These are phyloP conservation scores for Caranx melampygus DNA, from an alignment of 2,113 vertebrate genomes.

Conservation along the genomic window DNA sequence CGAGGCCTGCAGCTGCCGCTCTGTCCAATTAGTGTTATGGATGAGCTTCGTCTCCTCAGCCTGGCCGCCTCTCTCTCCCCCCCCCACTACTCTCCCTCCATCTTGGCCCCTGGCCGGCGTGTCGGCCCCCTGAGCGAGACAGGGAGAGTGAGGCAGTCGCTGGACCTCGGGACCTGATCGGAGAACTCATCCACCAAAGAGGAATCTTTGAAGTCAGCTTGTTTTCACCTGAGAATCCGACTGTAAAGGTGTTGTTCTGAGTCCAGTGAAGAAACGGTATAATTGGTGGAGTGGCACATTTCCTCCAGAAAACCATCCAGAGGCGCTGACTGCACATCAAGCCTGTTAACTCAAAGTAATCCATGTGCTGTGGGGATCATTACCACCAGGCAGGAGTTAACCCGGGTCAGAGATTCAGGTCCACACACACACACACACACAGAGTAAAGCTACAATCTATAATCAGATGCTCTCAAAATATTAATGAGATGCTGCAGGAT, in stretches of 20 bases:
- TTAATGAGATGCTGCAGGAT: background rate
- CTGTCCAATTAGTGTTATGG: constrained; percentile 71
- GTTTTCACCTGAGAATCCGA: background rate
- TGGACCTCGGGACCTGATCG: background rate
- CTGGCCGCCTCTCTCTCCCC: background rate
- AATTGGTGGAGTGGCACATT: constrained; percentile 13
- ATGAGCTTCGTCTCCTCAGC: constrained; percentile 56
- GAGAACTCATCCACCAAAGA: background rate
- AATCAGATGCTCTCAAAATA: background rate
- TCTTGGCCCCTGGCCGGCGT: background rate
- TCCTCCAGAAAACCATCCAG: constrained; percentile 10
- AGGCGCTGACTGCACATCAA: background rate
- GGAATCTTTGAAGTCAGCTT: constrained; percentile 27
- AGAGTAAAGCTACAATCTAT: background rate
- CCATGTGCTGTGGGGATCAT: constrained; percentile 25
- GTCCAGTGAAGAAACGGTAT: background rate
- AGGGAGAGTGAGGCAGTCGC: background rate
- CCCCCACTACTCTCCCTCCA: background rate
- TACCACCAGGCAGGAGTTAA: background rate
- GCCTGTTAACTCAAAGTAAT: constrained; percentile 28
- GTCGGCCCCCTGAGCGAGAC: background rate
- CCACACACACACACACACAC: background rate
- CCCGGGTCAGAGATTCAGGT: background rate
- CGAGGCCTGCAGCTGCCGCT: constrained; percentile 41
- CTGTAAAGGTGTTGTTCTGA: background rate